Base-by-base conservation (phyloP, 1,140 invertebrate species). In the Leguminivora glycinivorella region DNA sequence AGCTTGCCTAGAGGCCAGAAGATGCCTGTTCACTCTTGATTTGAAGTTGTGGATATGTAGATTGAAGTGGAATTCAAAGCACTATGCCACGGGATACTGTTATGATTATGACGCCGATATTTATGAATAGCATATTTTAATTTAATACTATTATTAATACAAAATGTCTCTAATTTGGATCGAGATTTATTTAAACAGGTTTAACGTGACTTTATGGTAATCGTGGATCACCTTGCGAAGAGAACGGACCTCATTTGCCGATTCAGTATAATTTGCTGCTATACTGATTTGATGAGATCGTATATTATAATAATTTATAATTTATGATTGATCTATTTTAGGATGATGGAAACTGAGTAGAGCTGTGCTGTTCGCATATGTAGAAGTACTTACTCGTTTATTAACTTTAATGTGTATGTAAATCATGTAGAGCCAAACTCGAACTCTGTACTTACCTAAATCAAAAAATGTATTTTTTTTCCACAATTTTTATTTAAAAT, bases 211-310 rank as follows among this genome's bases (percentile, higher is more conserved):
- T 29, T 31, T 63, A 66, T 66, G 68, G 25, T 60, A 70, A 70
- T 60, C 31, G 47, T 22, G 31, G 68, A 70, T 70, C 68, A 70
- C 68, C 68, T 70, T 70, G 68, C 9, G 52, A 70, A 60, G 47
- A 70, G 26, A 56, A 31, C n/a, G 68, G 52, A 38, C 34, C 40
- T 17, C 5, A 63, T 63, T 63, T 63, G 25, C 58, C n/a, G 58
- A 63, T 63, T 29, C 12, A 63, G 29, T 29, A 31, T 63, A 63
- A 63, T 63, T 29, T 31, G 4, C 58, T 17, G 29, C 26, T 63
- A 29, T 34, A 63, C 26, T 63, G 58, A 29, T 26, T 58, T 58
- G 25, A 58, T 26, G 56, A 25, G 25, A 58, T 58, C 56, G 56
- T 25, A 25, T 14, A 63, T 31, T 22, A 52, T 52, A 19, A 52